phyloP scores from a whole-genome alignment of 2,888 invertebrate genomes.

The Pandemis corylana region DNA sequence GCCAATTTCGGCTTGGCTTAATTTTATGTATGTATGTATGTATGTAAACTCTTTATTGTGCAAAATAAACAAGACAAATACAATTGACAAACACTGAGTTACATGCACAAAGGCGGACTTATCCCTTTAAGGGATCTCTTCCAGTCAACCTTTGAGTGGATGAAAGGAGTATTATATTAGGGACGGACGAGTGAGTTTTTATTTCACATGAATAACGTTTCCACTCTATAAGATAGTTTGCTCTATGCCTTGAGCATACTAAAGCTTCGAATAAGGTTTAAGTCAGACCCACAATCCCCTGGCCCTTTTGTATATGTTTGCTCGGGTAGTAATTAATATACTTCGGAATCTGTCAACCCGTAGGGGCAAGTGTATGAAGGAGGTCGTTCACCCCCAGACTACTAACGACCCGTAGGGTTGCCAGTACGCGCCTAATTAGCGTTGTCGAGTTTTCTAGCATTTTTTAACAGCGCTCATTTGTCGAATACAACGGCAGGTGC shows the following conservation, averaged over 20 bases:
- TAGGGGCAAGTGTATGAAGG: slow-evolving; percentile 10
- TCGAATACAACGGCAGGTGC: not conserved
- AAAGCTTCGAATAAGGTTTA: slow-evolving; percentile 15
- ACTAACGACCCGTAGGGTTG: slow-evolving; percentile 11
- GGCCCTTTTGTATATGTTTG: slow-evolving; percentile 4
- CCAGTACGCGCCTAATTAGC: slow-evolving; percentile 8
- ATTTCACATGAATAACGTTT: no score
- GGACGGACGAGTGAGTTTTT: no score
- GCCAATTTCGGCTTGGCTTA: no score
- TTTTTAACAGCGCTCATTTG: not conserved
- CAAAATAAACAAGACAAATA: no score
- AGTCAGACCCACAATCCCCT: slow-evolving; percentile 2
- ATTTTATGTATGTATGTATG: no score
- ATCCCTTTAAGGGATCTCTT: no score
- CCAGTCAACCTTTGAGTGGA: no score
- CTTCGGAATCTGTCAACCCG: slow-evolving; percentile 22
- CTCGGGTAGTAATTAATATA: slow-evolving; percentile 21
- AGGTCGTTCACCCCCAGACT: slow-evolving; percentile 7
- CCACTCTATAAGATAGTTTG: no score
- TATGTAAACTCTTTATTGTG: no score
- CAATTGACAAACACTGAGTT: no score
- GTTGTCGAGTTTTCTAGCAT: not conserved
- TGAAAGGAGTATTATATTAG: no score
- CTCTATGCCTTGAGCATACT: not conserved
- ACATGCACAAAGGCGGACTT: no score